Base-by-base conservation (phyloP, 2,888 invertebrate species). In the Cactoblastis cactorum region DNA sequence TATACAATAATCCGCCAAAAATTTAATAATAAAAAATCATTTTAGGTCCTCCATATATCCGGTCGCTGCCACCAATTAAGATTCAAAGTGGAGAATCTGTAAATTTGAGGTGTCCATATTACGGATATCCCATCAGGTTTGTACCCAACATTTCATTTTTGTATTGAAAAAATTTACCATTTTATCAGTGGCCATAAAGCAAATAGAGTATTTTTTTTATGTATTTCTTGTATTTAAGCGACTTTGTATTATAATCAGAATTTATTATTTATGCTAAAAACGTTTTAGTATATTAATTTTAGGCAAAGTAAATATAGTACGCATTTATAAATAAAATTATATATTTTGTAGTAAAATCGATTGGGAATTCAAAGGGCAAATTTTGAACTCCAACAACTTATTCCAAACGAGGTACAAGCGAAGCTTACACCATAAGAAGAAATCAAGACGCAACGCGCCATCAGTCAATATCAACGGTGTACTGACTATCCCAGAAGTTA, bases 61-160 rank as follows among this genome's bases (percentile, higher is more conserved):
- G 95, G 65, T 92, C 93, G 39, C 91, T 94, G 59, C 94, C 94
- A 15, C 94, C 94, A 22, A 91, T 94, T 51, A 95, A 95, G 71
- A 95, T 95, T 2, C 95, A 96, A 54, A 95, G 96, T 55, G 95
- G 95, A 14, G 92, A 94, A 58, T 91, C 93, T 55, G 90, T 95
- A 57, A 92, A 92, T 62, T 88, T 97, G 41, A 91, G 93, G 62
- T 97, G 97, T 78, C 96, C 96, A 46, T 96, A 95, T 72, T 95
- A 96, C 34, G 97, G 97, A 41, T 96, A 95, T 80, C 96, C 97
- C 14, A 93, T 96, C 58, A 92, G 92, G 77, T 91, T 87, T 52
- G 18, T 32, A 12, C 22, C n/a, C n/a, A 18, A n/a, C n/a, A n/a
- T n/a, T n/a, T n/a, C n/a, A n/a, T 33, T 45, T 24, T 49, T 17